A percentile compares a stretch with the other conserved stretches of the same genome.
phyloP scores from a whole-genome alignment of 2,797 vertebrate species.

The Syndactyla subalaris region DNA sequence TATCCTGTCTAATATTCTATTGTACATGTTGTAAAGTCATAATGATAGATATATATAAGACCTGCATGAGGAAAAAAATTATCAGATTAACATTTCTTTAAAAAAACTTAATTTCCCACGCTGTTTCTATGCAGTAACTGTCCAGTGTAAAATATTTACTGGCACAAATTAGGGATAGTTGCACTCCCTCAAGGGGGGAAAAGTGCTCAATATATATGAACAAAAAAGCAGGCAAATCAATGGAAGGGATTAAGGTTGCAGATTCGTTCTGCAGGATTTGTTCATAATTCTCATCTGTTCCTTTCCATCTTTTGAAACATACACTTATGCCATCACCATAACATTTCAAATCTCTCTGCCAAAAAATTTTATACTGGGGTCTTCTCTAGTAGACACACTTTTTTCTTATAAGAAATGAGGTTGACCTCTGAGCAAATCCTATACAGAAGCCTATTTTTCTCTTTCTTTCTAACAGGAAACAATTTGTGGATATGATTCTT shows the following conservation, averaged over 20 bases:
- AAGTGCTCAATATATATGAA: not conserved
- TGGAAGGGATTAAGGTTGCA: not conserved
- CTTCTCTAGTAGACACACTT: not conserved
- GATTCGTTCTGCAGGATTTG: not conserved
- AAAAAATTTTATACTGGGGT: not conserved
- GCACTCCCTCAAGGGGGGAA: not conserved
- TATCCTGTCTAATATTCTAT: not conserved
- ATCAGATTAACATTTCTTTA: not conserved
- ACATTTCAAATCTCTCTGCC: not conserved
- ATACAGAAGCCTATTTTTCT: not conserved
- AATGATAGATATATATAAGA: not conserved
- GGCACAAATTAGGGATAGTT: not conserved
- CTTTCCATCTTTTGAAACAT: not conserved
- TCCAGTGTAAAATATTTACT: not conserved
- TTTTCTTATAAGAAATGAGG: not conserved
- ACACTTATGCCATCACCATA: not conserved
- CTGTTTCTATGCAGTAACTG: not conserved
- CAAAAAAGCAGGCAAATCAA: slow-evolving; percentile 16
- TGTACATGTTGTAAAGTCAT: not conserved
- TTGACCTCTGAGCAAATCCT: not conserved
- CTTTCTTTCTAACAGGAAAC: not conserved
- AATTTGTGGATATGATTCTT: not conserved
- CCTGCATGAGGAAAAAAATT: not conserved
- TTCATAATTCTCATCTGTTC: not conserved
- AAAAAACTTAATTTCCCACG: not conserved